Base-by-base conservation (phyloP, 2,113 vertebrate genomes). In the Sinocyclocheilus grahami region DNA sequence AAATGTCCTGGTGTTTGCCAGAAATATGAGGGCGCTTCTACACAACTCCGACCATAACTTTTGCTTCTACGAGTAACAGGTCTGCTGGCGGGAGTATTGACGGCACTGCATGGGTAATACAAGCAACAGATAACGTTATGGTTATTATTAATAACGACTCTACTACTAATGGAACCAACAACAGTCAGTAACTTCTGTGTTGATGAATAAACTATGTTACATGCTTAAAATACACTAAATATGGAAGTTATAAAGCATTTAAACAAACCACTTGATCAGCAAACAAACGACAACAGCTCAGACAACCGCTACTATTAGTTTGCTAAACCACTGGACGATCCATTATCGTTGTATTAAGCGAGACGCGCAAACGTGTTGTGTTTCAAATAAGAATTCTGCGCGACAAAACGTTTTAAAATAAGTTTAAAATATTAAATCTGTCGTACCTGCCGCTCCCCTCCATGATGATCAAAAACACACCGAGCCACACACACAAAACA, bases 1-100 rank as follows among this genome's bases (percentile, higher is more conserved):
- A 90, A 46, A 11, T 90, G 85, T 2, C 86, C 90, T 1, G 90
- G 82, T 13, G 90, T 90, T 46, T 89, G 87, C n/a, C 89, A 87
- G 37, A 89, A 87, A 30, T 87, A 8, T 2, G 87, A 88, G 0
- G 90, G 89, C 4, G 78, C 72, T 71, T 90, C 90, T 48, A 87
- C 46, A 39, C 89, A 86, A 51, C 87, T 90, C 33, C 86, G 84
- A 4, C 87, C 86, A 48, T 90, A 90, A 46, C 89, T 89, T 71
- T 87, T 91, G 42, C 85, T 89, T 37, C 81, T 85, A 9, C 83
- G 86, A n/a, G 78, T 85, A 3, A 51, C 16, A 39, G 58, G 72
- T 27, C 74, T 74, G 88, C 42, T 33, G 46, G n/a, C 76, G 1
- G 89, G 86, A 20, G 90, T 90, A 37, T 48, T 82, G 2, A 58